Base-by-base conservation (phyloP, 2,797 vertebrate genomes). In the Ptychobarbus kaznakovi region DNA sequence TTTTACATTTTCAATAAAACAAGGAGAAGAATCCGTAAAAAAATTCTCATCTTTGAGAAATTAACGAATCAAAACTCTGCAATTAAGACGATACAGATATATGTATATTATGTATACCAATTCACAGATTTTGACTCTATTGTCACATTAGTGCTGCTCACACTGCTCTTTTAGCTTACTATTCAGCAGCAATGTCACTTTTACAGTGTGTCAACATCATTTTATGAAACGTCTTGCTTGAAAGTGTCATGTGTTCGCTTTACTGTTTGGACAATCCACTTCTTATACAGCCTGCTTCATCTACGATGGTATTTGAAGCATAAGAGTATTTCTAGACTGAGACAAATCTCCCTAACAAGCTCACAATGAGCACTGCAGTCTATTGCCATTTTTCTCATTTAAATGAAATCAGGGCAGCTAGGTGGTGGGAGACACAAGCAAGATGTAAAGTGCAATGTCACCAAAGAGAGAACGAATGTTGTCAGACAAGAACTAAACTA, bases 381-480 rank as follows among this genome's bases (percentile, higher is more conserved):
- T 84, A n/a, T 15, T 22, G 32, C 80, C 61, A 87, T 88, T 84
- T 88, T 82, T 86, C 44, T 81, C 74, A 61, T 63, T 77, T 76
- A 70, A 85, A 86, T 81, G 73, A 69, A 86, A 86, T 84, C 77
- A 70, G 69, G 68, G 22, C 83, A 78, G 77, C 86, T 86, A 86
- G 81, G 81, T 87, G 87, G 73, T 65, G 65, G 20, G 28, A 61
- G 38, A 72, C 18, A 61, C 51, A 70, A 84, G 65, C n/a, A 79
- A 88, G 87, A 87, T 82, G 58, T 81, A 86, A 88, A 86, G 85
- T 68, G n/a, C 74, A 51, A 49, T 65, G 75, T 68, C 79, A 74
- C 77, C 74, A 72, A 83, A 80, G 70, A 56, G 38, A 85, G 83
- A 85, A 76, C 51, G n/a, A 63, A 77, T 80, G 32, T 70, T 85